Conservation (phyloP, 2,113 vertebrate genomes). For the Zapornia atra region DNA sequence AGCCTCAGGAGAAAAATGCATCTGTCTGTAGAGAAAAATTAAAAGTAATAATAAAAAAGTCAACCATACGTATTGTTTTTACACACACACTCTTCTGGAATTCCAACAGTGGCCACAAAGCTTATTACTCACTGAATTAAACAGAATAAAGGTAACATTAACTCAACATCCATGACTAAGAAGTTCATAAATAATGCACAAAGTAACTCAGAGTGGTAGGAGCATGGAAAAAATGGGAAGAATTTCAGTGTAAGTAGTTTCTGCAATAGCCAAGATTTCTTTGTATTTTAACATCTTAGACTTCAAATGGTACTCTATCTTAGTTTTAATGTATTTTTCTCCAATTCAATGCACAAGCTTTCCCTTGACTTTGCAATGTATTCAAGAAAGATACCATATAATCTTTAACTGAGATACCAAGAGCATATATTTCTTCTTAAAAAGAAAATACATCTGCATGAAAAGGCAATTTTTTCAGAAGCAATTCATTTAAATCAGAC, state of each 20-base stretch:
- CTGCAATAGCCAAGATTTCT: not conserved
- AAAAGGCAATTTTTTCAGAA: not conserved
- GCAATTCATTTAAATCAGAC: not conserved
- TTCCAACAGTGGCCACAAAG: not conserved
- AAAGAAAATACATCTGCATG: not conserved
- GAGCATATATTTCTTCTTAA: not conserved
- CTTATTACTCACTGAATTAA: not conserved
- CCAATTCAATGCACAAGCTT: not conserved
- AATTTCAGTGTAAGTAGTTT: not conserved
- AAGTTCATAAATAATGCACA: not conserved
- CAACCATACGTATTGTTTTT: not conserved
- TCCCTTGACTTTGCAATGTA: not conserved
- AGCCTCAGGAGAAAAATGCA: not conserved
- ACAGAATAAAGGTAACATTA: not conserved
- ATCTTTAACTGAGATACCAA: not conserved
- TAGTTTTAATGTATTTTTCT: not conserved
- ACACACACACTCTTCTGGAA: not conserved
- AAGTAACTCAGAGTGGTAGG: not conserved
- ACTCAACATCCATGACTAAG: not conserved
- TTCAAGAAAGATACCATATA: not conserved
- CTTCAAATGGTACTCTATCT: not conserved
- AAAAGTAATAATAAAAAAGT: not conserved
- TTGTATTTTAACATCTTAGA: not conserved
- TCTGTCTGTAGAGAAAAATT: not conserved
- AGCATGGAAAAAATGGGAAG: not conserved